Evolutionary conservation across 2,888 invertebrate species (phyloP), one percentile per base, ranked within the genome.

Genomic region (Drosophila rubida): DNA sequence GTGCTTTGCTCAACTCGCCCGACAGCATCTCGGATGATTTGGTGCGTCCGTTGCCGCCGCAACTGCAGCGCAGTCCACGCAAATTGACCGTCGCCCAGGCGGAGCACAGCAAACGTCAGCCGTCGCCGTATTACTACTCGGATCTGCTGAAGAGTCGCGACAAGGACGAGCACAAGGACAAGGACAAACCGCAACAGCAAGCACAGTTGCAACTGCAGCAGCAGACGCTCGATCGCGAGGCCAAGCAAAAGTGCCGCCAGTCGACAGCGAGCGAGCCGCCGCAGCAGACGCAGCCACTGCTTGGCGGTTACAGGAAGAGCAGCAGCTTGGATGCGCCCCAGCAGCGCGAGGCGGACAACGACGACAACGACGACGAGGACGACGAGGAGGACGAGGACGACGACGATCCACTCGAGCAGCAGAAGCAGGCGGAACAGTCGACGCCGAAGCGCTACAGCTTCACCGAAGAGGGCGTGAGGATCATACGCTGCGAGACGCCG

Each of bases 51-150:
- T 79, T 93, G 73, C 93, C 93, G 60, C 80, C 90, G 13, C 90
- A 91, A 48, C 58, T 90, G 42, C 89, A 91, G 67, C 90, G 91
- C 55, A 91, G 91, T 78, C 91, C 92, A 16, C 90, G 91, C 55
- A 91, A 92, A 78, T 82, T 90, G 37, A 89, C 85, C n/a, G 87
- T 86, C 4, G 84, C 87, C 13, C 83, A 82, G 23, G 50, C 85
- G n/a, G 88, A 90, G 71, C 80, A 88, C 69, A 89, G 88, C 64
- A 93, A 93, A 90, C 93, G 96, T 32, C 96, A 96, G 89, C 96
- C 96, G 9, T 96, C 96, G 60, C 96, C 96, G 0, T 96, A 96
- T 89, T 96, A 96, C 85, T 96, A 96, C 94, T 95, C 96, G 0
- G 96, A 96, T 89, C 92, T 96, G 54, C 95, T 95, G 68, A 94